Conservation (phyloP, 2,113 vertebrate genomes). For the Zapornia atra region DNA sequence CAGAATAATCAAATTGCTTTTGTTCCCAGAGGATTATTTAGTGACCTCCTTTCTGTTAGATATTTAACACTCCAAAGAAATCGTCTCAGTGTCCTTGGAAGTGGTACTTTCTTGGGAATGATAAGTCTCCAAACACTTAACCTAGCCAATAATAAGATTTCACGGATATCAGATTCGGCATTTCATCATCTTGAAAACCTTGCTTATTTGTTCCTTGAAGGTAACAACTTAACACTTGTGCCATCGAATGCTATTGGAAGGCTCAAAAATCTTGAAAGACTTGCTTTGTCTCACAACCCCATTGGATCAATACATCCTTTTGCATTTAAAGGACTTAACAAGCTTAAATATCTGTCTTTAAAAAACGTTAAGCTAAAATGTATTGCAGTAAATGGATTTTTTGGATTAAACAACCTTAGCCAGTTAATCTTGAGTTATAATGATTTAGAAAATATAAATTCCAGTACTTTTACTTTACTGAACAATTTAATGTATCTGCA, state of each 20-base stretch:
- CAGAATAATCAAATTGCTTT: slow-evolving; percentile 74
- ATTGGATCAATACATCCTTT: slow-evolving; percentile 70
- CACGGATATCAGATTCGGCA: slow-evolving; percentile 66
- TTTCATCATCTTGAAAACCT: slow-evolving; percentile 74
- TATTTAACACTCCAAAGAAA: slow-evolving; percentile 72
- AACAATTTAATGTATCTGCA: slow-evolving; percentile 72
- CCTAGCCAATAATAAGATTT: slow-evolving; percentile 75
- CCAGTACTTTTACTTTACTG: slow-evolving; percentile 66
- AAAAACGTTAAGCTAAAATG: slow-evolving; percentile 68
- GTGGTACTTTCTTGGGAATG: slow-evolving; percentile 69
- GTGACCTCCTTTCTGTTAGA: slow-evolving; percentile 67
- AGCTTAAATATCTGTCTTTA: slow-evolving; percentile 69
- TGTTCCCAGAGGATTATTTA: slow-evolving; percentile 74
- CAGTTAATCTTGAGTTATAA: slow-evolving; percentile 74
- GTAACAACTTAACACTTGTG: slow-evolving; percentile 72
- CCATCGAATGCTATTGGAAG: slow-evolving; percentile 70
- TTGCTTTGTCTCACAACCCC: slow-evolving; percentile 74
- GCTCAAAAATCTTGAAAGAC: slow-evolving; percentile 72
- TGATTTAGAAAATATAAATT: slow-evolving; percentile 74
- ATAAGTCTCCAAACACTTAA: slow-evolving; percentile 71
- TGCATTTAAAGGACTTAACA: slow-evolving; percentile 74
- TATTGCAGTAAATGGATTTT: slow-evolving; percentile 70
- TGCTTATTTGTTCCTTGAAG: slow-evolving; percentile 71
- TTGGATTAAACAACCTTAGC: slow-evolving; percentile 72
- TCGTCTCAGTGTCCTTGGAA: slow-evolving; percentile 59